These are phyloP conservation scores for Drosophila paramelanica DNA, from an alignment of 2,888 invertebrate species.

Conservation along the genomic window DNA sequence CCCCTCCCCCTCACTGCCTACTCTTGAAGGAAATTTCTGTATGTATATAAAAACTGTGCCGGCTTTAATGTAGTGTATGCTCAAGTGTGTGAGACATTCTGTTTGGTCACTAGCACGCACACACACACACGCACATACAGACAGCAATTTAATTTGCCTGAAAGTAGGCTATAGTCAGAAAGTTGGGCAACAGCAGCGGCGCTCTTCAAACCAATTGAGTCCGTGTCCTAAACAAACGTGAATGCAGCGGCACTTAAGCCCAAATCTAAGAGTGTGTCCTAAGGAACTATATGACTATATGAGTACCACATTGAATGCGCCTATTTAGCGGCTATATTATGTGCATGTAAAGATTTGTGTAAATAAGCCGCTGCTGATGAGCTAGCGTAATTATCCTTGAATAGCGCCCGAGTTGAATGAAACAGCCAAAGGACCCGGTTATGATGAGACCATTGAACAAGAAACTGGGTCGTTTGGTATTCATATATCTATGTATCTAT, in stretches of 20 bases:
- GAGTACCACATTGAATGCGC: constrained; percentile 51
- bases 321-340: constrained; percentile 54
- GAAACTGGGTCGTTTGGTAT: constrained; percentile 44
- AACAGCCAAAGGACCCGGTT: constrained; percentile 17
- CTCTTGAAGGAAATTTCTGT: constrained; percentile 7
- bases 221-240: constrained; percentile 47
- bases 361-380: constrained; percentile 69
- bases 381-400: constrained; percentile 53
- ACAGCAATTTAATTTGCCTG: constrained; percentile 61
- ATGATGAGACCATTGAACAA: constrained; percentile 23
- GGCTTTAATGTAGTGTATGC: constrained; percentile 62
- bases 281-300: constrained; percentile 6
- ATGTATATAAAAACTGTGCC: constrained; percentile 62
- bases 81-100: constrained; percentile 63
- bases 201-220: constrained; percentile 60
- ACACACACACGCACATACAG: constrained; percentile 4
- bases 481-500: not conserved
- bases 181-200: constrained; percentile 34
- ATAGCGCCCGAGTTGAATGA: constrained; percentile 26
- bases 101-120: constrained; percentile 46
- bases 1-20: not conserved
- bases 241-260: constrained; percentile 39
- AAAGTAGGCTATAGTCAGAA: constrained; percentile 66
- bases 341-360: constrained; percentile 61
- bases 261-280: constrained; percentile 6